Evolutionary conservation across 1,140 invertebrate genomes (phyloP).

Genomic region (Dysdera silvatica): DNA sequence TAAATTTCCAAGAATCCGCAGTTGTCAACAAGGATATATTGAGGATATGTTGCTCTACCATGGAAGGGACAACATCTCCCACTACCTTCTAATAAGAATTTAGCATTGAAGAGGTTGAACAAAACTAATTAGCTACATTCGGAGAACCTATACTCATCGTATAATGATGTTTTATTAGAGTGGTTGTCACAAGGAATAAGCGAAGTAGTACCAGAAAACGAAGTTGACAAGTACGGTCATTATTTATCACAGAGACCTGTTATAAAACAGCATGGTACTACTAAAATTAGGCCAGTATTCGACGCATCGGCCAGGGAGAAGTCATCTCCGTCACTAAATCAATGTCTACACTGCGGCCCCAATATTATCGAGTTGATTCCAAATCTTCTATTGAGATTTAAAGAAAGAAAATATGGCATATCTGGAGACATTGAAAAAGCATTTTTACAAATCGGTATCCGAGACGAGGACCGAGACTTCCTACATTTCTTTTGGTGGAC

Average conservation of each 20-base stretch:
- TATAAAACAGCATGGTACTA: background rate
- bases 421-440: background rate
- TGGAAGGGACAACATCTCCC: background rate
- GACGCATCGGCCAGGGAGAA: background rate
- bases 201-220: background rate
- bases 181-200: background rate
- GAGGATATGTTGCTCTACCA: slow-evolving; percentile 2
- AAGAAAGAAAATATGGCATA: background rate
- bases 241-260: background rate
- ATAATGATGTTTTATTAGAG: background rate
- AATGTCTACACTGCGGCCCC: background rate
- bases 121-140: background rate
- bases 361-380: background rate
- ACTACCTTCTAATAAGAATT: background rate
- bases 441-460: background rate
- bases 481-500: background rate
- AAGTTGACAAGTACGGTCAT: background rate
- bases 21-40: no score
- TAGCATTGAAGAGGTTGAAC: background rate
- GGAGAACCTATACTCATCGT: background rate
- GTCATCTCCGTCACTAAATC: background rate
- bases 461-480: background rate
- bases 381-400: background rate
- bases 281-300: background rate
- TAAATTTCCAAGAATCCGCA: no score